Percentiles rank a stretch among this genome's conserved stretches.
phyloP scores from a whole-genome alignment of 2,113 vertebrate genomes.

The Amazona guildingii region DNA sequence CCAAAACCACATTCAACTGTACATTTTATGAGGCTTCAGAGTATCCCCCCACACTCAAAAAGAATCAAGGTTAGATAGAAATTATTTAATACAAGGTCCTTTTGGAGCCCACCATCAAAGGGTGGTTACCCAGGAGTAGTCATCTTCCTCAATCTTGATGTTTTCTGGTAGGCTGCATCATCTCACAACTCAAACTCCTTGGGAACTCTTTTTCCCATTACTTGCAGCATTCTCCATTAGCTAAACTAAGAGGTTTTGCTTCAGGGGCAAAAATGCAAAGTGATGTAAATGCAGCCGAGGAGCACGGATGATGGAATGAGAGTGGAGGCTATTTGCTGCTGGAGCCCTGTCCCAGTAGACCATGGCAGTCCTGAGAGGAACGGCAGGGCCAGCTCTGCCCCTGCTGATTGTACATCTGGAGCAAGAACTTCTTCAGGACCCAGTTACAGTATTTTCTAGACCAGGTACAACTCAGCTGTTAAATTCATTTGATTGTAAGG shows the following conservation, averaged over 20 bases:
- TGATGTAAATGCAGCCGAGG: too few species aligned
- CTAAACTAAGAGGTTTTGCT: not conserved
- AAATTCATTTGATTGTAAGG: not conserved
- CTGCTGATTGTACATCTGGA: not conserved
- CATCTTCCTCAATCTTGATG: constrained; percentile 70
- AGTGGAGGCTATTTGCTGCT: not conserved
- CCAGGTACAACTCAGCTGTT: not conserved
- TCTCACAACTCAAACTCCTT: not conserved
- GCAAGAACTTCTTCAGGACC: not conserved
- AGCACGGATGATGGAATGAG: not conserved
- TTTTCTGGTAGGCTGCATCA: not conserved
- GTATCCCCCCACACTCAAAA: not conserved
- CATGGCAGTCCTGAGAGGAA: fast-evolving
- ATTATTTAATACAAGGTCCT: constrained; percentile 6
- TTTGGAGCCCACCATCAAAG: not conserved
- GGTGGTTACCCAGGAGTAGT: not conserved
- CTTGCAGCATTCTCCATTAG: not conserved
- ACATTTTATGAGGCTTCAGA: constrained; percentile 13
- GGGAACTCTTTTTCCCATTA: not conserved
- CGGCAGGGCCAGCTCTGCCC: not conserved
- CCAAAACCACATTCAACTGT: not conserved
- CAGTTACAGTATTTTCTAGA: not conserved
- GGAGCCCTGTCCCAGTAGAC: not conserved
- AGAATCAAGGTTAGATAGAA: constrained; percentile 12
- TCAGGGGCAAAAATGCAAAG: not conserved